Conservation (phyloP, 2,888 invertebrate species). For the Merodon equestris region DNA sequence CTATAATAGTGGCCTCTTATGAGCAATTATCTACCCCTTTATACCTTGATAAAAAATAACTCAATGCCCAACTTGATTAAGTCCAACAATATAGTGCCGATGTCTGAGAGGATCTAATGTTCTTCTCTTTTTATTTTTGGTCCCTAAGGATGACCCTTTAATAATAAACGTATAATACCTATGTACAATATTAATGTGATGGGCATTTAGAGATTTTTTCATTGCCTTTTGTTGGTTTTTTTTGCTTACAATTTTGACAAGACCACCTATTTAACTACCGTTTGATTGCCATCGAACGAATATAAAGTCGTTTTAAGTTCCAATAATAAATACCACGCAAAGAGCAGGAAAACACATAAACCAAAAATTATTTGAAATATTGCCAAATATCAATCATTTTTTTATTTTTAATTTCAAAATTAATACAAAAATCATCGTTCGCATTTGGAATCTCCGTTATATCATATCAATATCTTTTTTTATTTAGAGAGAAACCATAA, state of each 20-base stretch:
- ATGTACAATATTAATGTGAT: no score
- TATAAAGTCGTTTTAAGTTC: no score
- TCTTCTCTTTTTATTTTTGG: neutral
- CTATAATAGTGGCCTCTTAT: no score
- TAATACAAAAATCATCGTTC: conserved; percentile 15
- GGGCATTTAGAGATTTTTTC: no score
- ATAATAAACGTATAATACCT: neutral
- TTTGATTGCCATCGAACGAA: no score
- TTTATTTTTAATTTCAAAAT: conserved; percentile 37
- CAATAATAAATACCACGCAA: no score
- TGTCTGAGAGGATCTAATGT: neutral
- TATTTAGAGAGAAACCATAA: conserved; percentile 55
- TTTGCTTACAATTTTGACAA: neutral
- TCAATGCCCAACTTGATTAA: no score
- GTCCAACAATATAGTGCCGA: no score
- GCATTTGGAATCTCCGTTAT: conserved; percentile 63
- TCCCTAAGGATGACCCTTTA: neutral
- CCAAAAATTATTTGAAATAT: conserved; percentile 59
- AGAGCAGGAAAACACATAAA: conserved; percentile 1
- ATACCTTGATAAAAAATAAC: no score
- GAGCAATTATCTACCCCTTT: no score
- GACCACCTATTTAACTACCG: neutral
- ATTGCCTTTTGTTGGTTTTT: neutral
- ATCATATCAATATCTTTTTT: conserved; percentile 64
- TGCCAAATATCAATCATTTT: conserved; percentile 64